Evolutionary conservation across 2,113 vertebrate genomes (phyloP).

Genomic region (Cryptotis parvus): DNA sequence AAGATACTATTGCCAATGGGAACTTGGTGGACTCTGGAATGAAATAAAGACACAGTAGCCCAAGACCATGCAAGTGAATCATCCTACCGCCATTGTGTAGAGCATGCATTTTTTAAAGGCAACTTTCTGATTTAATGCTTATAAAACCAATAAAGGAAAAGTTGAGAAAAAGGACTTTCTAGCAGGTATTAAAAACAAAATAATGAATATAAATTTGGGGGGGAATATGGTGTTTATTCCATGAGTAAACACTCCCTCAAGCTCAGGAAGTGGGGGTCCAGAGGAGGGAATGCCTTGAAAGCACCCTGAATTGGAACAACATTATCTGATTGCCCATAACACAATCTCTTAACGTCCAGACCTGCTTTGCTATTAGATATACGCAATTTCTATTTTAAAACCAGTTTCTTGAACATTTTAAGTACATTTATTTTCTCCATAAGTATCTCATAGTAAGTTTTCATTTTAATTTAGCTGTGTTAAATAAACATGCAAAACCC

Average conservation of each 20-base stretch:
- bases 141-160: slow-evolving; percentile 29
- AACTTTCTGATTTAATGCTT: slow-evolving; percentile 35
- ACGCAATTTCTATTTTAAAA: slow-evolving; percentile 37
- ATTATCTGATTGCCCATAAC: slow-evolving; percentile 16
- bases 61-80: slow-evolving; percentile 30
- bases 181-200: slow-evolving; percentile 50
- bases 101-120: slow-evolving; percentile 8
- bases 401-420: neutral
- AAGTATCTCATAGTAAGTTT: slow-evolving; percentile 34
- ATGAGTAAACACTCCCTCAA: no score
- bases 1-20: slow-evolving; percentile 57
- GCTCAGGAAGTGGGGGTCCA: no score
- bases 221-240: no score
- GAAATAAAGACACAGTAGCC: neutral
- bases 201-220: neutral
- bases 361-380: slow-evolving; percentile 35
- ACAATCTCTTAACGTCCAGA: neutral
- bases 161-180: slow-evolving; percentile 41
- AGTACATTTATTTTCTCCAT: neutral
- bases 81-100: neutral
- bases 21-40: slow-evolving; percentile 6
- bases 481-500: slow-evolving; percentile 21
- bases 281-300: neutral
- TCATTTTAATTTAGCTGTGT: slow-evolving; percentile 41
- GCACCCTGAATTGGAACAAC: slow-evolving; percentile 42